phyloP scores from a whole-genome alignment of 2,888 invertebrate species.

The Entomobrya multifasciata region DNA sequence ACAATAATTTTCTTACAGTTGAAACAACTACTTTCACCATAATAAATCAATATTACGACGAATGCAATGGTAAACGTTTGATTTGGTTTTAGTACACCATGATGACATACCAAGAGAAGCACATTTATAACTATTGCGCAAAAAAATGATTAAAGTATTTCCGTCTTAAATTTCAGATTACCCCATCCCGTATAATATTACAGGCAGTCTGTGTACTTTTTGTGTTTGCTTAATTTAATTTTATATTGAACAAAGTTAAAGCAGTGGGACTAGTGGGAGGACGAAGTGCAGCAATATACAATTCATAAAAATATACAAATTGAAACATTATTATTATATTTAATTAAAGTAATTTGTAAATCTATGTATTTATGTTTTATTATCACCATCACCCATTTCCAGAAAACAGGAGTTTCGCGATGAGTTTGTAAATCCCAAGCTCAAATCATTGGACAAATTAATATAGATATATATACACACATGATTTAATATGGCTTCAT shows the following conservation, averaged over 20 bases:
- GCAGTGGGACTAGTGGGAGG: too few relatives aligned
- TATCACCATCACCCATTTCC: too few relatives aligned
- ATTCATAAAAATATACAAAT: background rate
- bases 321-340: background rate
- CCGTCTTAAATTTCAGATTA: too few relatives aligned
- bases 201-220: too few relatives aligned
- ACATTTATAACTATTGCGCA: background rate
- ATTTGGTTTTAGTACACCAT: background rate
- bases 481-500: slow-evolving; percentile 1
- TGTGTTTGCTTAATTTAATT: too few relatives aligned
- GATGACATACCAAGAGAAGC: background rate
- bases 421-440: background rate
- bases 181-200: too few relatives aligned
- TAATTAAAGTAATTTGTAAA: background rate
- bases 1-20: background rate
- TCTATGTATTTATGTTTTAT: too few relatives aligned
- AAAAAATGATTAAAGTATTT: too few relatives aligned
- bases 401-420: background rate
- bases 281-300: background rate
- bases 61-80: background rate
- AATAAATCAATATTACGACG: background rate
- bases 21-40: background rate
- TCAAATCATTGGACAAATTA: background rate
- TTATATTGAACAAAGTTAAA: too few relatives aligned
- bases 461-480: background rate